Percentiles rank a stretch among this genome's conserved stretches.
Evolutionary conservation across 2,888 invertebrate species (phyloP).

Genomic region (Aleiodes testaceus): DNA sequence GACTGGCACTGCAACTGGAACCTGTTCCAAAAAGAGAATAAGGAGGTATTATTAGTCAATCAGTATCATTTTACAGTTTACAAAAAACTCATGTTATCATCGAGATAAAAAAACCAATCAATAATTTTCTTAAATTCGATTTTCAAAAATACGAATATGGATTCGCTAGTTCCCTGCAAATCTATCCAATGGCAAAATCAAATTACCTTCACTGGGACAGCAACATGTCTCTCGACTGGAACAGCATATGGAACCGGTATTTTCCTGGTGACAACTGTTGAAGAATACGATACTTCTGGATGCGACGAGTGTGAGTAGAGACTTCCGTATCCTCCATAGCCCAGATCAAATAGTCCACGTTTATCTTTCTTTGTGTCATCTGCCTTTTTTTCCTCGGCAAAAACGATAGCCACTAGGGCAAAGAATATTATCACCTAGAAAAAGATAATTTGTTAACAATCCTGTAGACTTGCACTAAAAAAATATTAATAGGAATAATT

Average conservation of each 20-base stretch:
- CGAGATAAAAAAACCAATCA: neutral
- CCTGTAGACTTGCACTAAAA: neutral
- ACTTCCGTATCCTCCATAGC: conserved; percentile 54
- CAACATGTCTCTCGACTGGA: conserved; percentile 73
- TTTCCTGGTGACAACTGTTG: conserved; percentile 74
- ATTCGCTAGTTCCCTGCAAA: no score
- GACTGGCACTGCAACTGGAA: conserved; percentile 70
- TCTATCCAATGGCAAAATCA: neutral
- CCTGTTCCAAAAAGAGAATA: conserved; percentile 52
- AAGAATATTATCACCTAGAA: conserved; percentile 67
- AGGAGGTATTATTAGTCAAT: conserved; percentile 14
- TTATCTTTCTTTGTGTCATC: conserved; percentile 60
- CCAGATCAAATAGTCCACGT: conserved; percentile 60
- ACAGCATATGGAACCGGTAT: conserved; percentile 75
- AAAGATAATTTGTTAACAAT: conserved; percentile 5
- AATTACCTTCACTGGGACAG: conserved; percentile 71
- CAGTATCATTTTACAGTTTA: conserved; percentile 13
- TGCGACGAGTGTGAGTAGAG: conserved; percentile 33
- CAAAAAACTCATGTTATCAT: neutral
- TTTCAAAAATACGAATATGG: no score
- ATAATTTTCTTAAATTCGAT: no score
- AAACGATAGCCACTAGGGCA: conserved; percentile 68
- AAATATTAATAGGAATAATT: neutral
- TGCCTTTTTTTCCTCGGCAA: conserved; percentile 61
- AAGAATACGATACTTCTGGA: conserved; percentile 58